Evolutionary conservation across 35 echinoderm and acorn worm species (phyloP).

Genomic region (Eucidaris tribuloides): DNA sequence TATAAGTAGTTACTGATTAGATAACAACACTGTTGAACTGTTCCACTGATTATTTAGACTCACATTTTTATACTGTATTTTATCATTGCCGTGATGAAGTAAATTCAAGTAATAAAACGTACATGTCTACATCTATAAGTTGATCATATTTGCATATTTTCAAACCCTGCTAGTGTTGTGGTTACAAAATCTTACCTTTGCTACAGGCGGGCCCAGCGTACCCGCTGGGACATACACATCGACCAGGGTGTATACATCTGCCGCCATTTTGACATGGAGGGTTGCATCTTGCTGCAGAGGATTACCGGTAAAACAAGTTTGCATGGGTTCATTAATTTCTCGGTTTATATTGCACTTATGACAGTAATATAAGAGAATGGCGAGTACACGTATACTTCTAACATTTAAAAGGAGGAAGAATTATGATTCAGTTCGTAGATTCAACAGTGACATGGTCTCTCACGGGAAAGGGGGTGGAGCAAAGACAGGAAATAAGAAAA

Average conservation of each 20-base stretch:
- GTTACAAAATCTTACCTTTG: background rate
- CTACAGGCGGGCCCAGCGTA: constrained; percentile 9
- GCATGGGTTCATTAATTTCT: background rate
- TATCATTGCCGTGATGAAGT: background rate
- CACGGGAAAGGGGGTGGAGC: too few species aligned
- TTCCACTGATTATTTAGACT: background rate
- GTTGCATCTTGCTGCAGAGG: constrained; percentile 17
- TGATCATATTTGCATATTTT: background rate
- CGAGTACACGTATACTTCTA: background rate
- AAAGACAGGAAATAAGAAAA: too few species aligned
- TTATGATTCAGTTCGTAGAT: too few species aligned
- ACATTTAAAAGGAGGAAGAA: background rate
- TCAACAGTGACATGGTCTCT: too few species aligned
- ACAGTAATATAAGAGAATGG: background rate
- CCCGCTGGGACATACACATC: background rate
- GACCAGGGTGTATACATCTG: constrained; percentile 23
- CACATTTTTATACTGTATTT: background rate
- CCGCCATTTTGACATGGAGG: constrained; percentile 45
- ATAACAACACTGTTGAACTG: background rate
- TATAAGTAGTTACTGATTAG: too few species aligned
- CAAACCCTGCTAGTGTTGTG: background rate
- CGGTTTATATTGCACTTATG: background rate
- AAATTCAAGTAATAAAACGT: background rate
- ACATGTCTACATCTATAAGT: background rate
- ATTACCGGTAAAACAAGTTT: background rate